phyloP scores from a whole-genome alignment of 2,113 vertebrate genomes.

The Eulacestoma nigropectus region DNA sequence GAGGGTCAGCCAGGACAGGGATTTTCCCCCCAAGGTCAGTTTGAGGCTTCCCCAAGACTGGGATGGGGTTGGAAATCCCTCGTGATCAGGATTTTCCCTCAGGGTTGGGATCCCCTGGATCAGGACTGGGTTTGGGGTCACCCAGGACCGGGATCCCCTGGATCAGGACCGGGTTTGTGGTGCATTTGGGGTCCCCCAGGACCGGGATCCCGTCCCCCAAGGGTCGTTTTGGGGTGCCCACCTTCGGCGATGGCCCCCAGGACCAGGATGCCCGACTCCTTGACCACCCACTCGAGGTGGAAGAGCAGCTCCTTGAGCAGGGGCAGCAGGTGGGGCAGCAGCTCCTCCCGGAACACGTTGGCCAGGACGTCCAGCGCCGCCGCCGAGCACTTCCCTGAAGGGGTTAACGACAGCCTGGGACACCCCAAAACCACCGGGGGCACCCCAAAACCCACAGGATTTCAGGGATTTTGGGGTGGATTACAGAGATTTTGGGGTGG shows the following conservation, averaged over 20 bases:
- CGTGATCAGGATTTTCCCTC: too few species aligned
- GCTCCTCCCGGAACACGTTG: constrained; percentile 91
- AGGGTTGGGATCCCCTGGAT: too few species aligned
- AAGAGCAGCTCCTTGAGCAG: constrained; percentile 92
- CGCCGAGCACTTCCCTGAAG: constrained; percentile 86
- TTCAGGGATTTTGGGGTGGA: neutral
- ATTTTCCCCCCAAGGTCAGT: too few species aligned
- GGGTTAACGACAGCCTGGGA: neutral
- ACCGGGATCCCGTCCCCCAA: rapidly evolving
- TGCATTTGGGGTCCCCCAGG: neutral
- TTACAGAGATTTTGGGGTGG: too few species aligned
- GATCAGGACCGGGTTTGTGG: too few species aligned
- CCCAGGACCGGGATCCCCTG: neutral
- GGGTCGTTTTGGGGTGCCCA: neutral
- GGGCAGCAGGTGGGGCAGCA: constrained; percentile 88
- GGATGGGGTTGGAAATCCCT: too few species aligned
- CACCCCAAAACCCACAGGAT: too few species aligned
- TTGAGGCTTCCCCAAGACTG: too few species aligned
- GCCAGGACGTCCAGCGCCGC: constrained; percentile 89
- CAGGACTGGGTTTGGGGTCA: too few species aligned
- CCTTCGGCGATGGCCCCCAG: constrained; percentile 85
- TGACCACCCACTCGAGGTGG: constrained; percentile 93
- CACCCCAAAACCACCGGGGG: neutral
- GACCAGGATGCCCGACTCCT: constrained; percentile 92
- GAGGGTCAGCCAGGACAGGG: too few species aligned